Conservation (phyloP, 2,797 vertebrate species). For the Acanthis flammea region DNA sequence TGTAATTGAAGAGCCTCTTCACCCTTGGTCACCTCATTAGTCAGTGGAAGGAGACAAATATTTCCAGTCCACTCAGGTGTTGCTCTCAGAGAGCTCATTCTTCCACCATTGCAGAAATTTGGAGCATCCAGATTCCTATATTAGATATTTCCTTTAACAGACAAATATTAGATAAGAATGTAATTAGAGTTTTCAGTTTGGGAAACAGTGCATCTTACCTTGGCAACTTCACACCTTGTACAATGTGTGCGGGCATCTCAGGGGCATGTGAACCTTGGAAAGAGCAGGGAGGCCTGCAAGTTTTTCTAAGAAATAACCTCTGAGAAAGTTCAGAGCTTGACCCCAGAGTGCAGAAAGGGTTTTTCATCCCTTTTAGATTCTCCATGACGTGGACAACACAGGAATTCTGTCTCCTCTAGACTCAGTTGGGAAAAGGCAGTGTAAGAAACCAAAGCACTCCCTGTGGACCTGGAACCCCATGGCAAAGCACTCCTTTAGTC, state of each 20-base stretch:
- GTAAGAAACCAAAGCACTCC: background rate
- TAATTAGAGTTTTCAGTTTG: background rate
- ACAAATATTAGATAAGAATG: background rate
- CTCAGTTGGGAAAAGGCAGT: background rate
- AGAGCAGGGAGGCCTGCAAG: background rate
- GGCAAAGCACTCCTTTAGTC: background rate
- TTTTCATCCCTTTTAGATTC: background rate
- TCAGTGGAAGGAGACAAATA: background rate
- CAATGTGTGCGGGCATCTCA: background rate
- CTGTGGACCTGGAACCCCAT: background rate
- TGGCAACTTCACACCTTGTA: background rate
- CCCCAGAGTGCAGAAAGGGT: background rate
- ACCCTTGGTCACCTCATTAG: background rate
- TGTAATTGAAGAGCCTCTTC: background rate
- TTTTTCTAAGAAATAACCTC: background rate
- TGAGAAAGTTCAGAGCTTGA: background rate
- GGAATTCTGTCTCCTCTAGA: background rate
- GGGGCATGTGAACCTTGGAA: background rate
- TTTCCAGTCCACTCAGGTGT: background rate
- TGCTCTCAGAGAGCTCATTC: background rate
- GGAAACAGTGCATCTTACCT: background rate
- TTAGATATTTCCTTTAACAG: background rate
- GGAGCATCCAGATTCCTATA: background rate
- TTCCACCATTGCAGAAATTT: background rate
- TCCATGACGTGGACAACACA: accelerated